Evolutionary conservation across 2,888 invertebrate genomes (phyloP), one percentile per base, ranked within the genome.

Genomic region (Cotesia congregata): DNA sequence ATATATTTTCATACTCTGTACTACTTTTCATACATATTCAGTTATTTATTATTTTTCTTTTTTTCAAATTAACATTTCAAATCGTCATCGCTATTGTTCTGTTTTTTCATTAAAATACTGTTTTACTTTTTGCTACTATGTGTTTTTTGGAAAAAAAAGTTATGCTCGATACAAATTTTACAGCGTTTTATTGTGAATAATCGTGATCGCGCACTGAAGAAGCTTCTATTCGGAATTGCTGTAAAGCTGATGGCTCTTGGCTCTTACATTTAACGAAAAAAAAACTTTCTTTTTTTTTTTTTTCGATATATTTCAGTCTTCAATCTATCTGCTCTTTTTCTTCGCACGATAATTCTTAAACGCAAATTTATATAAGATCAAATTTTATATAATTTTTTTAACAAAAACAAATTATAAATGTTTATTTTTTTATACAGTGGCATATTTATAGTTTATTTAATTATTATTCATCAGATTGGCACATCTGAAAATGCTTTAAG

Each of bases 161-260:
- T 50, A 50, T 50, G 50, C 50, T 50, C 50, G 50, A 50, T 7
- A 12, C 2, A 17, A 69, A 69, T 50, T 41, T 69, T 5, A 67
- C 40, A 7, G 40, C 15, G 9, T 9, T 15, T 17, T 39, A n/a
- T 15, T 6, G 41, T n/a, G 40, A 70, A 30, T 59, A 17, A 40
- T 69, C 70, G 50, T 17, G 70, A 17, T 17, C 38, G 6, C 50
- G 30, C 70, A 50, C 60, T 50, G 7, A 39, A 41, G 40, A 62
- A 41, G 72, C 72, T 72, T 30, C 30, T 30, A 30, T 30, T 72
- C 72, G 41, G 62, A 39, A 15, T 12, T 50, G 50, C 50, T 50
- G 50, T 50, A 50, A 50, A 50, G 12, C 50, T 50, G 50, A 50
- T 50, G 50, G 50, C 12, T 50, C 50, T 12, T 12, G 3, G 50